phyloP scores from a whole-genome alignment of 2,797 vertebrate genomes.

The Hapalemur alaotrensis region DNA sequence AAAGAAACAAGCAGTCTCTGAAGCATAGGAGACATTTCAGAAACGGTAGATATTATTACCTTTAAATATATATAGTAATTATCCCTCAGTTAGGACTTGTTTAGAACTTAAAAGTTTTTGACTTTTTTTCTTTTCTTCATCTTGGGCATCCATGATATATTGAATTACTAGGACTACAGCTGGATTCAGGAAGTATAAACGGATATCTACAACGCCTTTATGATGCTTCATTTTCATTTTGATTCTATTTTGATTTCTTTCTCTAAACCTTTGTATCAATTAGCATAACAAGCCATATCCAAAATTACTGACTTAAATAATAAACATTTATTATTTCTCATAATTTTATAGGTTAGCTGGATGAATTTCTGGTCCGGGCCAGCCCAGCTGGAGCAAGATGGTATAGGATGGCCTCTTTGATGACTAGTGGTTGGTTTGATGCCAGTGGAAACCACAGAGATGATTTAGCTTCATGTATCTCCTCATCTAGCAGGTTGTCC shows the following conservation, averaged over 20 bases:
- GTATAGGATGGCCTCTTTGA: neutral
- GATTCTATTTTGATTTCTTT: conserved; percentile 24
- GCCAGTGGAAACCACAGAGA: neutral
- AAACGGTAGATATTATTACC: neutral
- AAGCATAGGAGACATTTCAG: neutral
- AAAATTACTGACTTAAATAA: neutral
- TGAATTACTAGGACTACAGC: neutral
- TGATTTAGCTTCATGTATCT: neutral
- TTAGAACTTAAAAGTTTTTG: neutral
- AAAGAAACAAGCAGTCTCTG: neutral
- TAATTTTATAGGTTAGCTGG: neutral
- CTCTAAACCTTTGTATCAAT: neutral
- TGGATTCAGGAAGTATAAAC: neutral
- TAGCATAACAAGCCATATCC: neutral
- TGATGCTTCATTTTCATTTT: neutral
- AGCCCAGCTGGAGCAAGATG: neutral
- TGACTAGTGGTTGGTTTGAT: neutral
- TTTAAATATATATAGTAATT: neutral
- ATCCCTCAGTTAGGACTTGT: neutral
- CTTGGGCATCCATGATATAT: neutral
- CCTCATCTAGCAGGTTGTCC: neutral
- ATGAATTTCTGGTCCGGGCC: neutral
- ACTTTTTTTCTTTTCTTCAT: neutral
- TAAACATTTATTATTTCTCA: neutral
- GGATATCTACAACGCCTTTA: neutral